Percentiles rank a stretch among this genome's conserved stretches.
Evolutionary conservation across 92 coral and sea anemone genomes (phyloP).

Genomic region (Porites lobata): DNA sequence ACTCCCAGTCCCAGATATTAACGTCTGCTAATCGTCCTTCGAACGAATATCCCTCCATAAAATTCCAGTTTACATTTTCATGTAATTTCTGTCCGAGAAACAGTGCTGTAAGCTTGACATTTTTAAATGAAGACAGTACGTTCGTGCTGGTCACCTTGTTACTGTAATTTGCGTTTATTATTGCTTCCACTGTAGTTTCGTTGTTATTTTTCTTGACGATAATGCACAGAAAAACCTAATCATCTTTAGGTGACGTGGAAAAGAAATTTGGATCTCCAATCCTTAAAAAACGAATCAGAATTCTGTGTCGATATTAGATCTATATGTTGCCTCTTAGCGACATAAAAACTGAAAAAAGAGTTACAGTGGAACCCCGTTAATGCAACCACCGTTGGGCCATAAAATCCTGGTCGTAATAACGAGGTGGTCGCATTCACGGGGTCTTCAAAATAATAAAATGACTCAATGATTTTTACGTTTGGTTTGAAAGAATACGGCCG

Average conservation of each 20-base stretch:
- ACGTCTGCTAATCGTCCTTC: not conserved
- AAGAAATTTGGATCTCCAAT: not conserved
- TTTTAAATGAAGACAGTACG: not conserved
- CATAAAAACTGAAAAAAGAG: too few relatives aligned
- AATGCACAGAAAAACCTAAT: not conserved
- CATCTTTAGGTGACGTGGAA: not conserved
- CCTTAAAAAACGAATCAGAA: not conserved
- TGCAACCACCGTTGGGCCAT: too few relatives aligned
- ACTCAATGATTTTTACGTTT: too few relatives aligned
- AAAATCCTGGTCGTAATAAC: too few relatives aligned
- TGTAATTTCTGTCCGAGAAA: not conserved
- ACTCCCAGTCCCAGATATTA: not conserved
- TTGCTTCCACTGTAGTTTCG: not conserved
- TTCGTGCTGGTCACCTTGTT: not conserved
- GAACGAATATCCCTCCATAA: not conserved
- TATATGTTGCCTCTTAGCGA: too few relatives aligned
- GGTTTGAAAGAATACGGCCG: too few relatives aligned
- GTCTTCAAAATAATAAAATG: too few relatives aligned
- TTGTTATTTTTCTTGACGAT: too few relatives aligned
- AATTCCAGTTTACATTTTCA: too few relatives aligned
- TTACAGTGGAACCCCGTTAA: too few relatives aligned
- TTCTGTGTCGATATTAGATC: too few relatives aligned
- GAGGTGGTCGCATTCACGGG: too few relatives aligned
- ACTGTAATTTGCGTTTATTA: conserved; percentile 1
- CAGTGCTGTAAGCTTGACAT: not conserved